Conservation (phyloP, 2,888 invertebrate species). For the Lasioglossum marginatum region DNA sequence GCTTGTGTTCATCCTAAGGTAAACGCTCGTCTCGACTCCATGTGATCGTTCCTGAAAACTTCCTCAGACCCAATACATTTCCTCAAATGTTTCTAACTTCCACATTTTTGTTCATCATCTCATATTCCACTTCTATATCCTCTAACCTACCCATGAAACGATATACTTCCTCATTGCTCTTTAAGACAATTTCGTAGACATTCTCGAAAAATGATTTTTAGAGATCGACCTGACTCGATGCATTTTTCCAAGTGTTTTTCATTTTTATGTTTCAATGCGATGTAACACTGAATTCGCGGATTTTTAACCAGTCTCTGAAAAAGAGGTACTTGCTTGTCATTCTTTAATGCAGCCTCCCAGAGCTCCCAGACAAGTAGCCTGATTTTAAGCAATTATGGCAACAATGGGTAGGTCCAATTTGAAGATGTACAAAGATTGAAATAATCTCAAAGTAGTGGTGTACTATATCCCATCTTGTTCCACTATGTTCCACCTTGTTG, state of each 20-base stretch:
- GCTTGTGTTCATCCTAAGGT: slow-evolving; percentile 40
- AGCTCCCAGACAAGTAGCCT: too few relatives aligned
- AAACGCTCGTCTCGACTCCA: slow-evolving; percentile 26
- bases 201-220: neutral
- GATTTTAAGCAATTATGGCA: too few relatives aligned
- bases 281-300: too few relatives aligned
- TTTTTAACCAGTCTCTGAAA: too few relatives aligned
- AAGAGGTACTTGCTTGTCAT: too few relatives aligned
- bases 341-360: too few relatives aligned
- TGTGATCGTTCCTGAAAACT: slow-evolving; percentile 29
- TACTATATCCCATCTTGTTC: too few relatives aligned
- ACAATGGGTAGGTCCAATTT: too few relatives aligned
- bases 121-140: neutral
- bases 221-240: neutral
- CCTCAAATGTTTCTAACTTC: neutral
- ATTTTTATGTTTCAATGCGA: too few relatives aligned
- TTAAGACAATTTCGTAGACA: neutral
- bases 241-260: neutral
- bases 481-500: neutral
- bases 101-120: neutral
- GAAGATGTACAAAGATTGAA: too few relatives aligned
- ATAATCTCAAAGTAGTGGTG: too few relatives aligned
- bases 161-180: neutral
- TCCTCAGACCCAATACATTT: neutral
- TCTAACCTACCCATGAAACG: too few relatives aligned